These are phyloP conservation scores for Melinopterus prodromus DNA, from an alignment of 2,888 invertebrate species.

Conservation along the genomic window DNA sequence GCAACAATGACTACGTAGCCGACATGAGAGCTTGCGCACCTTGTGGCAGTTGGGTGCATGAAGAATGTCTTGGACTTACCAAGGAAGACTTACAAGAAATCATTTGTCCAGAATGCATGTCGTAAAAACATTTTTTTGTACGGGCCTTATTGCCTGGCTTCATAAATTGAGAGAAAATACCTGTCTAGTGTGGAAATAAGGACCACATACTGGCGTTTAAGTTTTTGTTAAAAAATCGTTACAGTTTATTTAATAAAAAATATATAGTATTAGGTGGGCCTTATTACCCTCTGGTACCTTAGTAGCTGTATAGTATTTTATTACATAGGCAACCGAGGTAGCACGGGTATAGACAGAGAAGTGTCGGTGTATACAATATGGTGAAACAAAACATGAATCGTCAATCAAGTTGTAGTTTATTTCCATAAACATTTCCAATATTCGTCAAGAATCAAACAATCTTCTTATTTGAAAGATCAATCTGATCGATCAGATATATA, in stretches of 20 bases:
- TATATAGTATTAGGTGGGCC: not conserved
- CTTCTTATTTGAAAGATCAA: too few relatives aligned
- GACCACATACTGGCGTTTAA: not conserved
- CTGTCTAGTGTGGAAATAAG: constrained; percentile 7
- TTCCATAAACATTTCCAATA: too few relatives aligned
- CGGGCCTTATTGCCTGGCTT: constrained; percentile 10
- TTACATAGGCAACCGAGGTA: too few relatives aligned
- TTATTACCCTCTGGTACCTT: not conserved
- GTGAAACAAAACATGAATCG: too few relatives aligned
- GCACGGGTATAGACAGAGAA: too few relatives aligned
- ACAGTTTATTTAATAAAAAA: not conserved
- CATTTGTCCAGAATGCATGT: constrained; percentile 7
- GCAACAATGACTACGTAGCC: not conserved
- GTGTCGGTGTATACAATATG: too few relatives aligned
- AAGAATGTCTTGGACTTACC: constrained; percentile 13
- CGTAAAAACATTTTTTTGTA: not conserved
- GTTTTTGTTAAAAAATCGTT: not conserved
- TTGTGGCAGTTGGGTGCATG: not conserved
- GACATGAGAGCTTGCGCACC: constrained; percentile 8
- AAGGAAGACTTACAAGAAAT: not conserved
- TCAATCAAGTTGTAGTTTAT: too few relatives aligned
- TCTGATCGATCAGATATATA: too few relatives aligned
- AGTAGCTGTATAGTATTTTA: too few relatives aligned
- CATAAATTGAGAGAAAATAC: not conserved
- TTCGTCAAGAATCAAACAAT: too few relatives aligned